Conservation (phyloP, 2,888 invertebrate genomes). For the Acheta domesticus region DNA sequence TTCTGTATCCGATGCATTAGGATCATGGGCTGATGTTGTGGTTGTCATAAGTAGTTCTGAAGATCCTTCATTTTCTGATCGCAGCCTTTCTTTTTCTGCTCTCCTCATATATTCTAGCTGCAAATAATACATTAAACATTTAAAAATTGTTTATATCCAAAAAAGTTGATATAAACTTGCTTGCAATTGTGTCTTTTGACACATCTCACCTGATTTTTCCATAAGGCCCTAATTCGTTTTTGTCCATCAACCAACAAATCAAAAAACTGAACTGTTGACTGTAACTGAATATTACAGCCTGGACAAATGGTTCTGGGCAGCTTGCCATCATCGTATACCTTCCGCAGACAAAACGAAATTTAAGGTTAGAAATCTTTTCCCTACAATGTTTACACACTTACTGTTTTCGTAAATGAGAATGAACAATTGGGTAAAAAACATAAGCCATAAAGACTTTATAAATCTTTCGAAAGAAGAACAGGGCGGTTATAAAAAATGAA, state of each 20-base stretch:
- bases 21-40: slow-evolving; percentile 39
- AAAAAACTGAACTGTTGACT: slow-evolving; percentile 70
- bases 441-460: slow-evolving; percentile 23
- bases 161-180: too few relatives aligned
- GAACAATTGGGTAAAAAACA: slow-evolving; percentile 27
- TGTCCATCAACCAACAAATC: slow-evolving; percentile 69
- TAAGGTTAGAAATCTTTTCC: slow-evolving; percentile 22
- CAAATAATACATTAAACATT: neutral
- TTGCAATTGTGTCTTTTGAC: too few relatives aligned
- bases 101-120: slow-evolving; percentile 43
- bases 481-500: slow-evolving; percentile 23
- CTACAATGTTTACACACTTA: neutral
- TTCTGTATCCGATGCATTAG: slow-evolving; percentile 40
- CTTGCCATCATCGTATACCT: slow-evolving; percentile 68
- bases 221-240: slow-evolving; percentile 54
- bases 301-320: slow-evolving; percentile 71
- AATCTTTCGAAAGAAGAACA: slow-evolving; percentile 24
- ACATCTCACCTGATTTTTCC: slow-evolving; percentile 47
- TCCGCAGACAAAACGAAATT: slow-evolving; percentile 31
- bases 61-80: slow-evolving; percentile 41
- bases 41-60: slow-evolving; percentile 32
- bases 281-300: slow-evolving; percentile 71
- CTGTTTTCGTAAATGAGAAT: slow-evolving; percentile 19
- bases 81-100: slow-evolving; percentile 45
- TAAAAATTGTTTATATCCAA: too few relatives aligned